Evolutionary conservation across 2,797 vertebrate species (phyloP), one percentile per base, ranked within the genome.

Genomic region (Emys orbicularis): DNA sequence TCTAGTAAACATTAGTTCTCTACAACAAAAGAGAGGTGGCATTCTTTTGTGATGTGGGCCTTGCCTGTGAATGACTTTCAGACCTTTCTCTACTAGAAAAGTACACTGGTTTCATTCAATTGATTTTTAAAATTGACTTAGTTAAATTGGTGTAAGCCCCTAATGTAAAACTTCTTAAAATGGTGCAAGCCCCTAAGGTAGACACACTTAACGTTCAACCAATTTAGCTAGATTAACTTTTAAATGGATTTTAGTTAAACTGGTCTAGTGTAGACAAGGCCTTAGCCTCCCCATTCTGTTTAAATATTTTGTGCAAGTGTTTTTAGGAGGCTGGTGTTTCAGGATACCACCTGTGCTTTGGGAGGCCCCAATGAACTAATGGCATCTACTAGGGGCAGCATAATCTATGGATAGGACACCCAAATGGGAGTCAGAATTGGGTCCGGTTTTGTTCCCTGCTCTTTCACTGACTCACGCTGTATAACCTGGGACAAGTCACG

Each of bases 11-110:
- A 0, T 31, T 50, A 12, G 77, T 49, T 41, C 91, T 93, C 82
- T 47, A 84, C 91, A 72, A 4, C 37, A 82, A 37, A 68, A 83
- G 44, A 87, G 87, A 53, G 74, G 13, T 11, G 2, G 25, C 72
- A 12, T 54, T 61, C 86, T 72, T 54, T 56, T 68, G 53, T n/a
- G 44, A n/a, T 21, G 44, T 11, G n/a, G 77, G 2, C 44, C 50
- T 81, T 0, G 3, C 37, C 15, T 34, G 81, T 1, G 2, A 72
- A 21, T 2, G 0, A 1, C 2, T 80, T 90, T 93, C 8, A 57
- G 86, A 27, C 34, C 47, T 92, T 84, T 47, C 56, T 61, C 37
- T 4, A 52, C 12, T 1, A 10, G 49, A 1, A 68, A 3, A 83
- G 81, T 3, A 27, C 1, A 34, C 50, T 50, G 0, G 61, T 82